Base-by-base conservation (phyloP, 2,888 invertebrate species). In the Ethmia dodecea region DNA sequence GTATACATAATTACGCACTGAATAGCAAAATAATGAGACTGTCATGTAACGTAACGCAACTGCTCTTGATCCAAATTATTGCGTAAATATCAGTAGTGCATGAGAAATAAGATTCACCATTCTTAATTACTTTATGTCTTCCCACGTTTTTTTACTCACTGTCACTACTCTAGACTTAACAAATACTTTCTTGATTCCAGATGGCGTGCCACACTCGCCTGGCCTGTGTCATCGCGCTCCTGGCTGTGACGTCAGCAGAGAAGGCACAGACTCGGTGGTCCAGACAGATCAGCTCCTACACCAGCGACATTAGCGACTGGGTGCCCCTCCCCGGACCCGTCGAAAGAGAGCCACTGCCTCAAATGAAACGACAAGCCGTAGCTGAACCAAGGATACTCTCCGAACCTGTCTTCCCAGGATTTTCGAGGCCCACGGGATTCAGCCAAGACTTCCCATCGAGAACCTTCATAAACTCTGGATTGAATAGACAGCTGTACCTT, bases 221-320 rank as follows among this genome's bases (percentile, higher is more conserved):
- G 44, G 61, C 67, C 48, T 68, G 67, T 50, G 50, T 78, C 38
- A 47, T 67, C 40, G 40, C 63, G 25, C 46, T 79, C 38, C 54
- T 76, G 22, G 62, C 64, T 15, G 47, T 60, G 38, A 56, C 66
- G 35, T 47, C 61, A 45, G 55, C 70, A 35, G 62, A 60, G 8
- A 68, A 65, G 40, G 71, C 72, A 25, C 73, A 74, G 44, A 52
- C 70, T n/a, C 65, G 86, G 60, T 86, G 86, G 86, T 86, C 86
- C 11, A 70, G 86, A 8, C 86, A 86, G 46, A 77, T 86, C 60
- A 83, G 83, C 61, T 67, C 81, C 4, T 83, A 84, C 52, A 84
- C 78, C 16, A 63, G 84, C 13, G 86, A 83, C 43, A 76, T 79
- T 36, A 63, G 79, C 43, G 86, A 86, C 60, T 86, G 86, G 86